Base-by-base conservation (phyloP, 2,113 vertebrate species). In the Gymnorhina tibicen region DNA sequence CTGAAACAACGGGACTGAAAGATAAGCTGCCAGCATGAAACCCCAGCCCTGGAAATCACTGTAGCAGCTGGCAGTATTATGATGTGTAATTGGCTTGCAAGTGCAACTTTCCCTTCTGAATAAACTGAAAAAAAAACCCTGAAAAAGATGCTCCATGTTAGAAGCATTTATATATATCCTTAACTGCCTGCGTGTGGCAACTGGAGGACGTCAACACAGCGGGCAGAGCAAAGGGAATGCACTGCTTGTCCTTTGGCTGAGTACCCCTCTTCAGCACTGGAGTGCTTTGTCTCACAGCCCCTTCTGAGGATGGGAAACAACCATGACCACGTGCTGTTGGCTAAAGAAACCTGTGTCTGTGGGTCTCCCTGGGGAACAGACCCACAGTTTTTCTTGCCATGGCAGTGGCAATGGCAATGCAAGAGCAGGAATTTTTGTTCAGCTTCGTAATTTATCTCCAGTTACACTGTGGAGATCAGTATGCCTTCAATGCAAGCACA, bases 341-440 rank as follows among this genome's bases (percentile, higher is more conserved):
- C 41, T 67, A 55, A 35, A 62, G 59, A 62, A 88, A 78, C 13
- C 10, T 42, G 16, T 0, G 0, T 27, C 49, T 63, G 7, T 7
- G 3, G 17, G 24, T 63, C n/a, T 76, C 18, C 26, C 44, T 24
- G 8, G 10, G 27, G 56, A 63, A 16, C 18, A 82, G 39, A 41
- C 1, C 4, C 39, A 60, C 33, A 63, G 2, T 11, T 60, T 87
- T 18, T 74, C 37, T 30, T 90, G 58, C 37, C 16, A 8, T 9
- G 53, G 49, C 37, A 85, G 20, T n/a, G 30, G 21, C 42, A 73
- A n/a, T 12, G 23, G 16, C 11, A n/a, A 50, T 28, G 14, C 44
- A 69, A 55, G 44, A 42, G 62, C 18, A 79, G 33, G 89, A 73
- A 73, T 33, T 27, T 70, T 58, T 69, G 22, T 60, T 32, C 24